Evolutionary conservation across 2,888 invertebrate genomes (phyloP).

Genomic region (Acrobasis repandana): DNA sequence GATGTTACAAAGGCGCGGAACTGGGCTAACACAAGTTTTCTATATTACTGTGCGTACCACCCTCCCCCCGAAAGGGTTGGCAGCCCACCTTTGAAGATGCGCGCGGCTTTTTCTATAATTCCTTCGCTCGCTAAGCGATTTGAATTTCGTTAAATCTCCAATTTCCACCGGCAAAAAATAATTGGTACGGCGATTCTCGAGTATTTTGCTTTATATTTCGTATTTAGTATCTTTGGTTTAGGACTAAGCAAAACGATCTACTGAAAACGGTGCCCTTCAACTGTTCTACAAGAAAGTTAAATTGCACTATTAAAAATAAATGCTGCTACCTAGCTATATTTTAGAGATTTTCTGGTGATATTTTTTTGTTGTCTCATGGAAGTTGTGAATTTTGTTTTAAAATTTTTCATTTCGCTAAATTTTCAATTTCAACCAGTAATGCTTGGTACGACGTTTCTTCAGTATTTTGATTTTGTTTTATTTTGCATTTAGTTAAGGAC

Average conservation of each 20-base stretch:
- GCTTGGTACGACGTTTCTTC: too few species aligned
- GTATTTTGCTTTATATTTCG: slow-evolving; percentile 44
- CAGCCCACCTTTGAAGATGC: slow-evolving; percentile 80
- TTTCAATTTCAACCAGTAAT: too few species aligned
- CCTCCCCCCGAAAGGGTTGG: slow-evolving; percentile 65
- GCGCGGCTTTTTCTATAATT: slow-evolving; percentile 81
- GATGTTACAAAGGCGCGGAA: slow-evolving; percentile 83
- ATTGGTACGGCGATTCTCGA: slow-evolving; percentile 76
- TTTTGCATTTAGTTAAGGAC: too few species aligned
- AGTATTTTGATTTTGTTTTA: too few species aligned
- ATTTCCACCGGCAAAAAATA: slow-evolving; percentile 79
- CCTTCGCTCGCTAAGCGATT: slow-evolving; percentile 78
- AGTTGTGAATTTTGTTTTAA: too few species aligned
- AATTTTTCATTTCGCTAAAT: too few species aligned
- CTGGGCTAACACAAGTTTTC: slow-evolving; percentile 84
- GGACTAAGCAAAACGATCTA: not conserved
- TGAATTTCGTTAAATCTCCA: slow-evolving; percentile 81
- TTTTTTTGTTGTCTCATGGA: too few species aligned
- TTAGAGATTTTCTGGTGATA: too few species aligned
- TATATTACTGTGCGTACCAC: slow-evolving; percentile 79
- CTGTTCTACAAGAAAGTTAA: too few species aligned
- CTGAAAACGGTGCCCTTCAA: too few species aligned
- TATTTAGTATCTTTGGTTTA: slow-evolving; percentile 39
- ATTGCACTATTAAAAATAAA: too few species aligned
- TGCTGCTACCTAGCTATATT: too few species aligned